These are phyloP conservation scores for Myripristis jacobus DNA, from an alignment of 2,797 vertebrate genomes.

Conservation along the genomic window DNA sequence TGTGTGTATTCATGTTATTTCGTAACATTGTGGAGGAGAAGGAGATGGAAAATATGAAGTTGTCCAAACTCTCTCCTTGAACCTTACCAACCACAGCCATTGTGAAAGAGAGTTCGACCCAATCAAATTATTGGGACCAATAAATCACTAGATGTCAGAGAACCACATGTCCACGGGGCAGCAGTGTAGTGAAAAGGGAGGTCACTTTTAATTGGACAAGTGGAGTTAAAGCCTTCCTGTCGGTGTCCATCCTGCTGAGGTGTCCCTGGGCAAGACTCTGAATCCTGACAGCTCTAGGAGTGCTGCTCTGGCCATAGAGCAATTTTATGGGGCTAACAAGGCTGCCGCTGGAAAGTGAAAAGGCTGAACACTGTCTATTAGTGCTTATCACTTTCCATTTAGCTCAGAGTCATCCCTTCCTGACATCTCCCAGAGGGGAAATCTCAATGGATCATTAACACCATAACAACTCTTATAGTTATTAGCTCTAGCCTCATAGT, in stretches of 20 bases:
- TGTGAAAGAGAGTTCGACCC: background rate
- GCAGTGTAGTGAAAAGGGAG: background rate
- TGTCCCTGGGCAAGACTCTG: conserved; percentile 4
- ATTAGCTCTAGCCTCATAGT: conserved; percentile 27
- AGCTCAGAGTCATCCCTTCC: conserved; percentile 16
- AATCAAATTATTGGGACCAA: background rate
- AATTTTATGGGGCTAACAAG: background rate
- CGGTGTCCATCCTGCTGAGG: conserved; percentile 6
- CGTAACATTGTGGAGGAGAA: too few species aligned
- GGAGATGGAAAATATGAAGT: too few species aligned
- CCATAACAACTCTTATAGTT: conserved; percentile 15
- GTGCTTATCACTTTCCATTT: conserved; percentile 36
- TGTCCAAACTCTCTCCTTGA: background rate
- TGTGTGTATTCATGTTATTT: too few species aligned
- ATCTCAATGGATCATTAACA: conserved; percentile 4
- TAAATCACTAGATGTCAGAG: background rate
- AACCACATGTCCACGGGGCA: conserved; percentile 13
- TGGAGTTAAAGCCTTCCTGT: conserved; percentile 9
- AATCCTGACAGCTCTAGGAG: too few species aligned
- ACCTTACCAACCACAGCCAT: background rate
- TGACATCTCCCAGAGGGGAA: background rate
- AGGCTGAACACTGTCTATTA: conserved; percentile 1
- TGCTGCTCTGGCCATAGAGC: background rate
- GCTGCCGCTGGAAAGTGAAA: background rate
- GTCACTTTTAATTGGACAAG: conserved; percentile 26